Base-by-base conservation (phyloP, 2,888 invertebrate species). In the Mystacides longicornis region DNA sequence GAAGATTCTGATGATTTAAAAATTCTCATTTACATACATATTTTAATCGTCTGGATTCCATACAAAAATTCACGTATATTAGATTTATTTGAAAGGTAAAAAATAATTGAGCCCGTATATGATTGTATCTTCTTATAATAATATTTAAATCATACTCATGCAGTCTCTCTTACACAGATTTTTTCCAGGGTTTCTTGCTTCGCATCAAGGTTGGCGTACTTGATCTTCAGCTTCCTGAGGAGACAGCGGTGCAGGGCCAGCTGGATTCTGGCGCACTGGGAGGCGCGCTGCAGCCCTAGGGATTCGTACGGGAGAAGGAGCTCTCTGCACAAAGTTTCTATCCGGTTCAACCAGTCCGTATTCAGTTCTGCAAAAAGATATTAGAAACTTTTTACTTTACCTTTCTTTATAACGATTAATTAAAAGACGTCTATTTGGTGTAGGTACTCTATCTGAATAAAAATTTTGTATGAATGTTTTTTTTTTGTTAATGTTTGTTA, bases 241-340 rank as follows among this genome's bases (percentile, higher is more conserved):
- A 57, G 54, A 50, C 52, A 46, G 23, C 56, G 52, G 72, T 77
- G 77, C 64, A 76, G 74, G 69, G 75, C 76, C 67, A 76, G 76
- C 31, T 72, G 71, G 63, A 77, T 69, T 66, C 73, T 74, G 66
- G 75, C 77, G 55, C 74, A 72, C 62, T 75, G 74, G 70, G 72
- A 73, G 63, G 71, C 73, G 71, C 76, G 75, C 64, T 83, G 85
- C 67, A 77, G 76, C 65, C 74, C 72, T 67, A 86, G 72, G 66
- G 71, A 73, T 66, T 80, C 73, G 65, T 81, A 66, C 63, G 81
- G 69, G 62, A 72, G 68, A 66, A 86, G 70, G 64, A 82, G 71
- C 68, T 82, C 81, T 57, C 77, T 72, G 71, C 84, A 85, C 63
- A 81, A 79, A 64, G 67, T 71, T 69, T 78, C 78, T 69, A 85